These are phyloP conservation scores for Andricus quercusramuli DNA, from an alignment of 2,888 invertebrate genomes.

Conservation along the genomic window DNA sequence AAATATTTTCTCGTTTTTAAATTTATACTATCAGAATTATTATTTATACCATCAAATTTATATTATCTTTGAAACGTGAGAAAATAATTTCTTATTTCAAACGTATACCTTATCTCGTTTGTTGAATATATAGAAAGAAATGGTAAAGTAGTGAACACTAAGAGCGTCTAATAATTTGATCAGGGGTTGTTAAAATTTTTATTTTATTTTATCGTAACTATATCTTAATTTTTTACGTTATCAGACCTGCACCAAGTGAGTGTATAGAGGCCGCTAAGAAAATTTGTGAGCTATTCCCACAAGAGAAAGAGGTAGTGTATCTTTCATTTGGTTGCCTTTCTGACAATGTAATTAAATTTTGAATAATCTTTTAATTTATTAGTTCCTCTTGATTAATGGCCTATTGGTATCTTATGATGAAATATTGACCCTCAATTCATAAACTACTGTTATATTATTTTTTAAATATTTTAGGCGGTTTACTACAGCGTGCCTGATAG, in stretches of 20 bases:
- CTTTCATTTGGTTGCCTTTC: neutral
- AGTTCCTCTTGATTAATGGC: too few species aligned
- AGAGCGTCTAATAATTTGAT: too few species aligned
- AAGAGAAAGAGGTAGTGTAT: slow-evolving; percentile 5
- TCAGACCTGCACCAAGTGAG: slow-evolving; percentile 5
- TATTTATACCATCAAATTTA: neutral
- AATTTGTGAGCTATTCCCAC: slow-evolving; percentile 2
- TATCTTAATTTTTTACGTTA: neutral
- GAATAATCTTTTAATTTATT: too few species aligned
- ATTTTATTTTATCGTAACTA: neutral
- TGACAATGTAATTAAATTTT: too few species aligned
- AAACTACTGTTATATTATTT: neutral
- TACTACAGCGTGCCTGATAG: slow-evolving; percentile 12
- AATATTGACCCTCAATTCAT: neutral
- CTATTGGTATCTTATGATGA: neutral
- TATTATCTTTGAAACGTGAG: neutral
- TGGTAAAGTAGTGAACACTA: too few species aligned
- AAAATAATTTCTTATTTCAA: neutral
- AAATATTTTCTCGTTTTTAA: too few species aligned
- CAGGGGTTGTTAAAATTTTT: too few species aligned
- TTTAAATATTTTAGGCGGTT: slow-evolving; percentile 31
- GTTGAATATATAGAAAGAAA: too few species aligned
- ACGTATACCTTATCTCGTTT: too few species aligned
- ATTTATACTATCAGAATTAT: neutral
- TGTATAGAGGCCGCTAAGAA: slow-evolving; percentile 26